A percentile compares a stretch with the other conserved stretches of the same genome.
These are phyloP conservation scores for Camptogramma bilineatum DNA, from an alignment of 2,888 invertebrate species.

Conservation along the genomic window DNA sequence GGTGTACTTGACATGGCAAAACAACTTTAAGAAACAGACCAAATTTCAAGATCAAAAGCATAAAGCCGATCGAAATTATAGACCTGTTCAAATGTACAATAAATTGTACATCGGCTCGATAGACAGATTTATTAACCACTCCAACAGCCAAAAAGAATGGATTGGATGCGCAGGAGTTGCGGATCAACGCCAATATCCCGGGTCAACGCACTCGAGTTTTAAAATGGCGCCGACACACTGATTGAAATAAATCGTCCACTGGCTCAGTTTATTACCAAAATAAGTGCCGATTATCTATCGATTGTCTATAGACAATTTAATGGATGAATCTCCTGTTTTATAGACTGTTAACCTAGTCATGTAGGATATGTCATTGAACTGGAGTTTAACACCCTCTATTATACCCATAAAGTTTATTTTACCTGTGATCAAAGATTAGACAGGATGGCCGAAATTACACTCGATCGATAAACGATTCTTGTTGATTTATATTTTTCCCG, in stretches of 20 bases:
- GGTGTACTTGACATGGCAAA: slow-evolving; percentile 12
- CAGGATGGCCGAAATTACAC: background rate
- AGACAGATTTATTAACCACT: slow-evolving; percentile 47
- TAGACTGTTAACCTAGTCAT: slow-evolving; percentile 31
- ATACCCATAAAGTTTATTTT: slow-evolving; percentile 14
- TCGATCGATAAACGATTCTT: no score
- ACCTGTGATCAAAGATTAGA: background rate
- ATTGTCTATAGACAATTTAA: slow-evolving; percentile 39
- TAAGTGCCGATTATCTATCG: slow-evolving; percentile 36
- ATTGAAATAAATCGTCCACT: slow-evolving; percentile 39
- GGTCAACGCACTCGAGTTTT: slow-evolving; percentile 66
- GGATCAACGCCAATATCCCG: slow-evolving; percentile 65
- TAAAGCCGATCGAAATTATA: slow-evolving; percentile 26
- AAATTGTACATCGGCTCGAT: slow-evolving; percentile 40
- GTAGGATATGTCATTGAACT: slow-evolving; percentile 34
- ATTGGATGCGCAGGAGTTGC: slow-evolving; percentile 64
- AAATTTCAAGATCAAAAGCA: slow-evolving; percentile 26
- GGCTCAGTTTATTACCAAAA: slow-evolving; percentile 33
- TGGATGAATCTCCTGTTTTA: slow-evolving; percentile 36
- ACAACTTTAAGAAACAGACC: slow-evolving; percentile 24
- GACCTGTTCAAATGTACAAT: slow-evolving; percentile 26
- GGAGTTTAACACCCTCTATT: slow-evolving; percentile 22
- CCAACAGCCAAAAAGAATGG: slow-evolving; percentile 42
- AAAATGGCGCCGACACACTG: slow-evolving; percentile 60
- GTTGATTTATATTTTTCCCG: slow-evolving; percentile 24